These are phyloP conservation scores for Cynopterus brachyotis DNA, from an alignment of 2,113 vertebrate species.

Conservation along the genomic window DNA sequence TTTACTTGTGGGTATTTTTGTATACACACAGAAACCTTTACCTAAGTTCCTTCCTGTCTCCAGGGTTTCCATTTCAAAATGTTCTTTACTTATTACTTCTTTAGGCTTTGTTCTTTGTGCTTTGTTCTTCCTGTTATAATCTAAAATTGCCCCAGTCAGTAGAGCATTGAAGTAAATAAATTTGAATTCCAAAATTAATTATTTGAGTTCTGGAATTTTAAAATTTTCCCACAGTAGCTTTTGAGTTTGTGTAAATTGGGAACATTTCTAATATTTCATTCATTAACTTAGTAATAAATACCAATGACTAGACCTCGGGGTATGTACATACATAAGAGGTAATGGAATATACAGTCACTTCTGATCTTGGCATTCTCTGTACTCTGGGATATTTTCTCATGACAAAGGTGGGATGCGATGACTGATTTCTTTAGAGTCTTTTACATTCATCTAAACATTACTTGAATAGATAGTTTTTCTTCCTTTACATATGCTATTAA, in stretches of 20 bases:
- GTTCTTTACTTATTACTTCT: conserved; percentile 22
- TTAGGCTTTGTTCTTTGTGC: too few species aligned
- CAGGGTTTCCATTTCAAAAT: conserved; percentile 57
- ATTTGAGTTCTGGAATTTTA: conserved; percentile 47
- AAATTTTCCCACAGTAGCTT: background rate
- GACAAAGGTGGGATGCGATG: background rate
- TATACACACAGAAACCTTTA: conserved; percentile 1
- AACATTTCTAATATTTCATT: conserved; percentile 2
- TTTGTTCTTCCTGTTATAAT: conserved; percentile 9
- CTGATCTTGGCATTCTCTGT: background rate
- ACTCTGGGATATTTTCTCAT: background rate
- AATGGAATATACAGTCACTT: background rate
- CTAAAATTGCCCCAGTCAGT: conserved; percentile 35
- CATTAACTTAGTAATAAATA: background rate
- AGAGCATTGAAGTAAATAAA: conserved; percentile 31
- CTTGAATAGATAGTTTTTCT: background rate
- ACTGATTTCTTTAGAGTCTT: background rate
- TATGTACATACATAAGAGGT: background rate
- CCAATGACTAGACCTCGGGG: background rate
- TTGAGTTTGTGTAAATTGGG: background rate
- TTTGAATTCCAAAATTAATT: conserved; percentile 47
- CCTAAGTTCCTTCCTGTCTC: conserved; percentile 12
- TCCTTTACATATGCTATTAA: background rate
- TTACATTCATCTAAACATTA: background rate
- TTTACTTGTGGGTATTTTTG: conserved; percentile 52